These are phyloP conservation scores for Chironomus tentans DNA, from an alignment of 2,888 invertebrate genomes.

Conservation along the genomic window DNA sequence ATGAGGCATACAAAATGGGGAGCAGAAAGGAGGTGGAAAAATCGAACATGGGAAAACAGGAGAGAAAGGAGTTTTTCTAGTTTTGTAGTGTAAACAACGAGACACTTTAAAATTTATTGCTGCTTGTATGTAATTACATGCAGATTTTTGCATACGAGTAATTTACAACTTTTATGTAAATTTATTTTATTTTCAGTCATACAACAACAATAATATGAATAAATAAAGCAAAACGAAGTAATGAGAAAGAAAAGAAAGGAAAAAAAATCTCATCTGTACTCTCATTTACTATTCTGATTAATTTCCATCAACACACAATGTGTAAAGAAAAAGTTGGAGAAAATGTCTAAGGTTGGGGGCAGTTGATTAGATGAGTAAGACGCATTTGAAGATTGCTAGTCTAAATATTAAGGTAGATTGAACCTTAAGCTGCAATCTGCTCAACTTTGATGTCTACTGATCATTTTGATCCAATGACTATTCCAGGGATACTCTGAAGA, in stretches of 20 bases:
- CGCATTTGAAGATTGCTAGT: too few species aligned
- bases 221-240: too few species aligned
- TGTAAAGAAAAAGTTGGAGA: too few species aligned
- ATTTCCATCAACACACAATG: slow-evolving; percentile 1
- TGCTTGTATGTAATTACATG: slow-evolving; percentile 8
- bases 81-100: background rate
- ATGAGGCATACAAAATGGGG: background rate
- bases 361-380: too few species aligned
- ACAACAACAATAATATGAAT: background rate
- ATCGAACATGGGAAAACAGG: background rate
- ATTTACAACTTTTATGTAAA: slow-evolving; percentile 2
- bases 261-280: background rate
- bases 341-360: too few species aligned
- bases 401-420: too few species aligned
- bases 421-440: too few species aligned
- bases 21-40: background rate
- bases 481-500: too few species aligned
- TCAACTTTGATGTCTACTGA: too few species aligned
- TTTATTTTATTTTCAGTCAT: background rate
- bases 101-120: slow-evolving; percentile 8
- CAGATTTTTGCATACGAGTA: background rate
- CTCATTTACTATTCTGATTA: background rate
- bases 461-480: too few species aligned
- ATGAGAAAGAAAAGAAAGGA: background rate
- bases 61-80: background rate